Base-by-base conservation (phyloP, 2,797 vertebrate genomes). In the Cyprinella venusta region DNA sequence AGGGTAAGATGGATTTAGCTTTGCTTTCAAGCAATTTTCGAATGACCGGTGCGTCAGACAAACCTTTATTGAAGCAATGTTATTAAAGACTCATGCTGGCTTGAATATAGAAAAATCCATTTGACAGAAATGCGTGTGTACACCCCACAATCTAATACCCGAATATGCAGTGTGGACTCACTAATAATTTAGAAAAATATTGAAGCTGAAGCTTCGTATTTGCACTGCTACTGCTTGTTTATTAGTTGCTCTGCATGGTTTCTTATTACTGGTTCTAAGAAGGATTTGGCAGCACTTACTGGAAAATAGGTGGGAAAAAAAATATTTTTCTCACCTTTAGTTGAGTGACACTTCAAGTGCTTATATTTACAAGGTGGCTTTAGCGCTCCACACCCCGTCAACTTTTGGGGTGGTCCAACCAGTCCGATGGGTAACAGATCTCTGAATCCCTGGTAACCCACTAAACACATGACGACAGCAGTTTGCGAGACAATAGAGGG, bases 371-470 rank as follows among this genome's bases (percentile, higher is more conserved):
- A 74, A 68, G 63, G 50, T 2, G 33, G 18, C 42, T 83, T 52
- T 21, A 8, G 52, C 54, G 59, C 75, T 87, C 82, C 92, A 85
- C 84, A 85, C 84, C 86, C 15, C 40, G 10, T 40, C 18, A 40
- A 15, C 69, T 71, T 79, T 89, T 68, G 21, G 64, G 82, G 89
- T 91, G 86, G 91, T 92, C 88, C 76, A 94, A 93, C 93, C 90
- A 88, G 94, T 94, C 80, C 21, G 87, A 84, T 91, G 82, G 90
- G 90, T 93, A 93, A 94, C 92, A 92, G 92, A 68, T 86, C 59
- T 61, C 69, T 3, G 82, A 87, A 78, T 61, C 72, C 63, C 86
- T 86, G 89, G 87, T 85, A 89, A 82, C 90, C 85, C 84, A 48
- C 70, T 78, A 63, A n/a, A 77, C 84, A 85, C 26, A 33, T 30